Evolutionary conservation across 1,140 invertebrate genomes (phyloP).

Genomic region (Melanaphis sacchari): DNA sequence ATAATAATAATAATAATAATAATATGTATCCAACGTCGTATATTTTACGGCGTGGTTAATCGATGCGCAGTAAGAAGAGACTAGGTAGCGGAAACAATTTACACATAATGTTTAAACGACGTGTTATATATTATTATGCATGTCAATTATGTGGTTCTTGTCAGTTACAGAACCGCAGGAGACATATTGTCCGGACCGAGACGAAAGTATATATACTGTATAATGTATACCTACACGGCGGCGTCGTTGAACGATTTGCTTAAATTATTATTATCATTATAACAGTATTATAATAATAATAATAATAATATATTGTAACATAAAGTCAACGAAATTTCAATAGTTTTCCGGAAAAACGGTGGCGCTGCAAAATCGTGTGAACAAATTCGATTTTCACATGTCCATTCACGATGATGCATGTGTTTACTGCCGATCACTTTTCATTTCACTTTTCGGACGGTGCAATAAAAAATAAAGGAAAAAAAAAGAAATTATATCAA

Average conservation of each 20-base stretch:
- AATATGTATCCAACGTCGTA: neutral
- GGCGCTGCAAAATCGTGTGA: neutral
- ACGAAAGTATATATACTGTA: neutral
- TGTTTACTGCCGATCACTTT: conserved; percentile 44
- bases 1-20: neutral
- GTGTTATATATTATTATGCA: neutral
- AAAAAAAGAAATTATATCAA: neutral
- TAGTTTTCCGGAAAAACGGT: conserved; percentile 11
- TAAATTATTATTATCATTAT: neutral
- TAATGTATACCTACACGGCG: neutral
- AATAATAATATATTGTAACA: neutral
- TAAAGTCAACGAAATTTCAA: neutral
- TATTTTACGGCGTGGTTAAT: conserved; percentile 7
- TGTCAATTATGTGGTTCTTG: neutral
- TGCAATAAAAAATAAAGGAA: neutral
- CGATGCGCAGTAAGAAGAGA: neutral
- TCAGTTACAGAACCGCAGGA: neutral
- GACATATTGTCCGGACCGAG: conserved; percentile 16
- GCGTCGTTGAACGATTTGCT: neutral
- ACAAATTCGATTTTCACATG: neutral
- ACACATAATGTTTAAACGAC: neutral
- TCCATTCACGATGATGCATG: neutral
- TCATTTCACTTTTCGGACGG: conserved; percentile 27
- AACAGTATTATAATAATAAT: neutral
- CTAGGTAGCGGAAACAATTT: neutral